These are phyloP conservation scores for Aphaenogaster ashmeadi DNA, from an alignment of 1,140 invertebrate genomes.

Conservation along the genomic window DNA sequence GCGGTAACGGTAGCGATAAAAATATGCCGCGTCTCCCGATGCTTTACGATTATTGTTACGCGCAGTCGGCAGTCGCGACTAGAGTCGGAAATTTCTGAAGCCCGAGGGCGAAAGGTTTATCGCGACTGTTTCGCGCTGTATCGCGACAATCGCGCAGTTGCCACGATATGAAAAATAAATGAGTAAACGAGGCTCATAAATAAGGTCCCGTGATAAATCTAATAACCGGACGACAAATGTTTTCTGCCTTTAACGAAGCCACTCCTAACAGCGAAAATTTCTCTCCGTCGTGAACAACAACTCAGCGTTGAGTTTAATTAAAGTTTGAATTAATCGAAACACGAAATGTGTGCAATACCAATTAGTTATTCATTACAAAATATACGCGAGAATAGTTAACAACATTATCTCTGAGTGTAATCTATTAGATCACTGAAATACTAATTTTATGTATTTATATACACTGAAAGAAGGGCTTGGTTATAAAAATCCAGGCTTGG, in stretches of 20 bases:
- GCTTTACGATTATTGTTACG: constrained; percentile 64
- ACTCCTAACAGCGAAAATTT: constrained; percentile 30
- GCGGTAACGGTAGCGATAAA: constrained; percentile 64
- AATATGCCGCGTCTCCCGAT: constrained; percentile 56
- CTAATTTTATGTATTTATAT: not conserved
- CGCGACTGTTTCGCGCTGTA: constrained; percentile 11
- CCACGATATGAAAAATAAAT: constrained; percentile 22
- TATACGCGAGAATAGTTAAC: not conserved
- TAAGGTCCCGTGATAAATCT: constrained; percentile 8
- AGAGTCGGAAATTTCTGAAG: constrained; percentile 40
- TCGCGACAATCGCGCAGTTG: constrained; percentile 29
- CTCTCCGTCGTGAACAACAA: not conserved
- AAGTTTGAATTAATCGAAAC: constrained; percentile 24
- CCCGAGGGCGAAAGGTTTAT: constrained; percentile 18
- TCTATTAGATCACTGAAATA: not conserved
- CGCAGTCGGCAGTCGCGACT: constrained; percentile 46
- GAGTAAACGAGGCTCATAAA: constrained; percentile 36
- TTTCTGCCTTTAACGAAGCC: constrained; percentile 21
- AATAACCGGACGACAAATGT: constrained; percentile 34
- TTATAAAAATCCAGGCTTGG: no score
- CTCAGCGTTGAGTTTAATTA: constrained; percentile 7
- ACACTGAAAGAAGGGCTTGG: no score
- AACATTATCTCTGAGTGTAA: not conserved
- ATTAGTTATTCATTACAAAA: not conserved
- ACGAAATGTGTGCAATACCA: not conserved